Conservation (phyloP, 2,113 vertebrate genomes). For the Pyrgilauda ruficollis region DNA sequence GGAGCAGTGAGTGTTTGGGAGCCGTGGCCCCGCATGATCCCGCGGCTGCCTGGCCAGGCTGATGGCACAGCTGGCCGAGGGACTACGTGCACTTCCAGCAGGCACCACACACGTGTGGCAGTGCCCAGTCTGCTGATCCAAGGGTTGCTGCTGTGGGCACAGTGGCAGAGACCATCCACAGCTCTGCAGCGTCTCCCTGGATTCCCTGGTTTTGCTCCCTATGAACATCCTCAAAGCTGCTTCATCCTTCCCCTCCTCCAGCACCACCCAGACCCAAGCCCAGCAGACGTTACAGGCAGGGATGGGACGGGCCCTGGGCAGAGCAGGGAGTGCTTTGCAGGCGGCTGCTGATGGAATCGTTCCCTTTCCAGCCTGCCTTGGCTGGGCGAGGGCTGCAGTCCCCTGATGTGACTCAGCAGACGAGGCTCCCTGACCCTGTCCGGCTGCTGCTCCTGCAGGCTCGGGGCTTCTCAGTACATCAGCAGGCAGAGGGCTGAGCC, state of each 20-base stretch:
- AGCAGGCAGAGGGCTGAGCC: background rate
- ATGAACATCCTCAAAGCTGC: background rate
- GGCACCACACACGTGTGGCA: background rate
- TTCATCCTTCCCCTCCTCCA: background rate
- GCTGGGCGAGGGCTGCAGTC: background rate
- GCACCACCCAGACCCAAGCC: background rate
- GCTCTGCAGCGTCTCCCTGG: background rate
- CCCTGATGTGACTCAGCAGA: slow-evolving; percentile 35
- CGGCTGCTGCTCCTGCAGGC: background rate
- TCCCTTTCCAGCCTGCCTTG: background rate
- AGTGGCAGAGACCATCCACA: background rate
- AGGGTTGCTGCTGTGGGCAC: rapidly evolving
- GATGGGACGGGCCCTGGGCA: background rate
- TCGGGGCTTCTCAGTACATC: background rate
- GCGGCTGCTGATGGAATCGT: background rate
- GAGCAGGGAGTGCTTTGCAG: background rate
- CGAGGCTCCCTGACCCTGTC: background rate
- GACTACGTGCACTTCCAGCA: background rate
- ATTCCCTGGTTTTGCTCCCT: background rate
- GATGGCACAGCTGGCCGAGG: background rate
- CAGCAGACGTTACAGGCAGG: background rate
- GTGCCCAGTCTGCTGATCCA: background rate
- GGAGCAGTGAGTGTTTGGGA: background rate
- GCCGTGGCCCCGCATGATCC: rapidly evolving
- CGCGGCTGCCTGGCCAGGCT: background rate